Base-by-base conservation (phyloP, 2,113 vertebrate species). In the Chlamydotis undulata region DNA sequence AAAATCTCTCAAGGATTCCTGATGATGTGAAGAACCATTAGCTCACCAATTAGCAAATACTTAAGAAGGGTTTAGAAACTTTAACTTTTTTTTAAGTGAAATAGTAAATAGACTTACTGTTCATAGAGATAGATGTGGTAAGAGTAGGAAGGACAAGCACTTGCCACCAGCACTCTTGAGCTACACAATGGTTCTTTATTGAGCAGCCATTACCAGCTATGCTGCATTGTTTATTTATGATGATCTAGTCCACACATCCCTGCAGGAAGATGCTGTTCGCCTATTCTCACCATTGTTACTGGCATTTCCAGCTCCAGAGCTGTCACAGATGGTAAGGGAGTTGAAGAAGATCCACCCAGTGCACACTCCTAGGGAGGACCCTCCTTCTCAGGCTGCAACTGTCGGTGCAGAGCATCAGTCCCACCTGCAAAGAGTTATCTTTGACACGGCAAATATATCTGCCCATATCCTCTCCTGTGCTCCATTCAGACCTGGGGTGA, bases 401-500 rank as follows among this genome's bases (percentile, higher is more conserved):
- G 69, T 88, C 80, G 71, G 78, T 64, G 59, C 49, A 43, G 77
- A 93, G 59, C 90, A 74, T 26, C 28, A 45, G 76, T 96, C 85
- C 87, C 94, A 93, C 50, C 63, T 92, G 67, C 71, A 83, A 63
- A 55, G 39, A 45, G 28, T 64, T 82, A 56, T 52, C 76, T 95
- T 91, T 59, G 45, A 91, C 65, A 68, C 12, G 14, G 37, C 55
- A 87, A 52, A 91, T 83, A 49, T 70, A 77, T 81, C 84, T 91
- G 83, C 86, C 90, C 88, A 83, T 85, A 88, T 88, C 69, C 69
- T 96, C 82, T 93, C 53, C 57, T 24, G 18, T 11, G 47, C 67
- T 90, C 60, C 75, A 15, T n/a, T 96, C 68, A 86, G 92, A 90
- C 22, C 64, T 77, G 91, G 69, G 84, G 74, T 86, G 78, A 93